phyloP scores from a whole-genome alignment of 2,113 vertebrate species.

The Perognathus longimembris region DNA sequence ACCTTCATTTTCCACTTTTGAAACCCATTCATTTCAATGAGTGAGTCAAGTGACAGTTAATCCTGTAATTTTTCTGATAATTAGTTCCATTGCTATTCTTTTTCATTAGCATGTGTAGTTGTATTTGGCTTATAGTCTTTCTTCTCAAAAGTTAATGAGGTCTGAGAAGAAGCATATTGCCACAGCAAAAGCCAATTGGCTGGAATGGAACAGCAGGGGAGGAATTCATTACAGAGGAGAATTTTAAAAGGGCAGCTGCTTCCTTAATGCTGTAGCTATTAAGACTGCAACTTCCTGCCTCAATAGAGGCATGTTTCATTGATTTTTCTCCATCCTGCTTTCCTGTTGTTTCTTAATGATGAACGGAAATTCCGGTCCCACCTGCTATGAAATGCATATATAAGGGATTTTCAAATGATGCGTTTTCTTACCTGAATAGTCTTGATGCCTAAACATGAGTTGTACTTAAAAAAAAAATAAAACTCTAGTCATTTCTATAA shows the following conservation, averaged over 20 bases:
- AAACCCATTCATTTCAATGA: constrained; percentile 32
- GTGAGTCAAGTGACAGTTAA: constrained; percentile 39
- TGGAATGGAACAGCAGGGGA: constrained; percentile 58
- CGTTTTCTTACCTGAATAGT: constrained; percentile 37
- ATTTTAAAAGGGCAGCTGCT: constrained; percentile 70
- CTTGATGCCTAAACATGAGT: background rate
- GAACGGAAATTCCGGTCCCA: constrained; percentile 3
- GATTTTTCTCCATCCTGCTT: constrained; percentile 28
- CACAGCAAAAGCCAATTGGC: constrained; percentile 56
- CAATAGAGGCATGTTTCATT: constrained; percentile 41
- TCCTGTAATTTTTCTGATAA: constrained; percentile 58
- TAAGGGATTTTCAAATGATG: constrained; percentile 35
- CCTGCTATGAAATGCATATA: background rate
- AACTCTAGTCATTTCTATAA: background rate
- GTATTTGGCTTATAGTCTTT: constrained; percentile 56
- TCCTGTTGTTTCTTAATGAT: constrained; percentile 39
- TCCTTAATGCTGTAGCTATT: constrained; percentile 56
- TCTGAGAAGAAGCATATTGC: constrained; percentile 60
- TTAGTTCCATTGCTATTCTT: constrained; percentile 49
- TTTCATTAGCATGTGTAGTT: constrained; percentile 60
- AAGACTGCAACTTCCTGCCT: constrained; percentile 55
- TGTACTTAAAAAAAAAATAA: constrained; percentile 22
- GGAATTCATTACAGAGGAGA: constrained; percentile 57
- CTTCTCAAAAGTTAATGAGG: constrained; percentile 67
- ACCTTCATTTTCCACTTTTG: constrained; percentile 27